Base-by-base conservation (phyloP, 2,113 vertebrate genomes). In the Periophthalmodon schlosseri region DNA sequence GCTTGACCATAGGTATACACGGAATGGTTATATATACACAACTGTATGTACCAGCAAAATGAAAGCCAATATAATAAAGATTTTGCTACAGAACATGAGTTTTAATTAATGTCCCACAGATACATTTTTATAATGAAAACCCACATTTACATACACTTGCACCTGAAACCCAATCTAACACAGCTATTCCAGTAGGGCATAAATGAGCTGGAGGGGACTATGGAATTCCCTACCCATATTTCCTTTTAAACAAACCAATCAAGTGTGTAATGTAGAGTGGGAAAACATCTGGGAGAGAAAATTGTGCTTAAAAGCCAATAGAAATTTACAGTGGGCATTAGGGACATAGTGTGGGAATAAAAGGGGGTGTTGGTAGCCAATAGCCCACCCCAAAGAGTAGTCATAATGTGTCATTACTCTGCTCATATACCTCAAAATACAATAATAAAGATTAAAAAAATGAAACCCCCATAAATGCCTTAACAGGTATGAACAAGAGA, bases 171-270 rank as follows among this genome's bases (percentile, higher is more conserved):
- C 65, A 84, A 82, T 85, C 74, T 78, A 88, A 69, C 78, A n/a
- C 73, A 70, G 84, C 58, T 56, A 54, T 75, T 81, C 46, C 44
- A 79, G 76, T 75, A 77, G 60, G 34, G 64, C 80, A 74, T 68
- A 82, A 82, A 80, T 80, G 72, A 69, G 73, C 63, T 77, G 72
- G 76, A 75, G 71, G 77, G 83, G 81, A 86, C 73, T 18, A 63
- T 3, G 72, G 77, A 88, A 90, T 81, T 88, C 84, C 84, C 76
- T 49, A 16, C 83, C 71, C 74, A 77, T 73, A 86, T 90, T 88
- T 76, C 66, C 69, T 63, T 72, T 86, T 86, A 89, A 88, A 89
- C 77, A 90, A 88, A 87, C 74, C 81, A 88, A 88, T 88, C 79
- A 78, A 83, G 46, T 73, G 78, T 80, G 76, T 81, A 88, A 84